Percentiles rank a stretch among this genome's conserved stretches.
These are phyloP conservation scores for Notiomystis cincta DNA, from an alignment of 2,113 vertebrate genomes.

Conservation along the genomic window DNA sequence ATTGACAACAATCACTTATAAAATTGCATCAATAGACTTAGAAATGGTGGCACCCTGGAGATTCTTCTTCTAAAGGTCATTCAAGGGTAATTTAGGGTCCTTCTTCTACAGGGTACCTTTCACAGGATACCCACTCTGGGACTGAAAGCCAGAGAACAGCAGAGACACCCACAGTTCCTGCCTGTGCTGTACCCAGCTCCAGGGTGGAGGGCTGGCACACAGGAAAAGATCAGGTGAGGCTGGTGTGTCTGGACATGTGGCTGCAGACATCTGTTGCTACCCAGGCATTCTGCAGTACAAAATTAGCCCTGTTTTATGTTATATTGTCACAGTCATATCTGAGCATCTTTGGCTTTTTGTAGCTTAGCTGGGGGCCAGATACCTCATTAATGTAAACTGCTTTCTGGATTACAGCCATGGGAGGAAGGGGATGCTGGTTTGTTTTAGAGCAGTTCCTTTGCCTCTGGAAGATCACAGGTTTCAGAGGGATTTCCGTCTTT, in stretches of 20 bases:
- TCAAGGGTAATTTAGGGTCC: background rate
- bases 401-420: background rate
- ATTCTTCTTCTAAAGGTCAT: background rate
- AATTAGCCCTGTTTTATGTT: background rate
- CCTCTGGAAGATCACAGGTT: slow-evolving; percentile 23
- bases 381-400: background rate
- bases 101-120: background rate
- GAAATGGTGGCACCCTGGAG: background rate
- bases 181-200: background rate
- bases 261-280: background rate
- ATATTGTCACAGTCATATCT: background rate
- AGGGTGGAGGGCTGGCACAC: background rate
- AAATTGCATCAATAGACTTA: background rate
- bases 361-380: background rate
- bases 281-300: background rate
- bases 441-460: slow-evolving; percentile 6
- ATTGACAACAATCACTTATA: background rate
- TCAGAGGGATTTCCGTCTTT: background rate
- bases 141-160: background rate
- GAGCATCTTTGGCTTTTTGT: background rate
- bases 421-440: slow-evolving; percentile 26
- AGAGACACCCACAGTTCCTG: background rate
- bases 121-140: background rate
- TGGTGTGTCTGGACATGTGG: background rate
- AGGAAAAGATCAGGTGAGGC: background rate